Evolutionary conservation across 1,140 invertebrate genomes (phyloP).

Genomic region (Zophobas atratus): DNA sequence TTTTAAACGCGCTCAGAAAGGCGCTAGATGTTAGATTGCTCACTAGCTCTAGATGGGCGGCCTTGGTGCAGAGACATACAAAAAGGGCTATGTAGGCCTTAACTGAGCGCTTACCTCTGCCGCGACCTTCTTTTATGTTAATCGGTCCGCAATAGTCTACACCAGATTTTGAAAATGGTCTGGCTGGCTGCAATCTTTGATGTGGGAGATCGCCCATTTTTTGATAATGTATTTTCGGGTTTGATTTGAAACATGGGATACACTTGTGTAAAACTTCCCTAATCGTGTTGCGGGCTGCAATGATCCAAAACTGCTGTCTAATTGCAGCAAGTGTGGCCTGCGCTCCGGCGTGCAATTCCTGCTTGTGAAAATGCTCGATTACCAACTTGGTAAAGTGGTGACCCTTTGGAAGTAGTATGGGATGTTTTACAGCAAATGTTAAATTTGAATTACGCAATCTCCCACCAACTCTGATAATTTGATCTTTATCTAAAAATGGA

Average conservation of each 20-base stretch:
- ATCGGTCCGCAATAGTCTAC: conserved; percentile 63
- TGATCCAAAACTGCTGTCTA: conserved; percentile 53
- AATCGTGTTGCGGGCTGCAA: conserved; percentile 45
- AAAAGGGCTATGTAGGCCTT: conserved; percentile 59
- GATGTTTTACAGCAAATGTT: conserved; percentile 48
- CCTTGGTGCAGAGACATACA: conserved; percentile 53
- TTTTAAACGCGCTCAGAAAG: conserved; percentile 58
- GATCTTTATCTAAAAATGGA: conserved; percentile 56
- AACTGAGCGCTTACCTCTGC: conserved; percentile 52
- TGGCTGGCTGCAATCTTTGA: conserved; percentile 8
- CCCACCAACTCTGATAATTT: conserved; percentile 60
- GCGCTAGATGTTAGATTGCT: conserved; percentile 56
- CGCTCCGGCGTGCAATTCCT: conserved; percentile 58
- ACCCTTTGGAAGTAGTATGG: conserved; percentile 43
- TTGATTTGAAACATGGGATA: conserved; percentile 56
- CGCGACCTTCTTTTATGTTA: conserved; percentile 49
- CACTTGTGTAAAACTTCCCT: conserved; percentile 45
- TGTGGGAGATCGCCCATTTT: neutral
- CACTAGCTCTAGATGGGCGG: conserved; percentile 64
- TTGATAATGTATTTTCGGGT: conserved; percentile 15
- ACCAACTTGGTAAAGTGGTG: conserved; percentile 53
- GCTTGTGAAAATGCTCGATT: conserved; percentile 53
- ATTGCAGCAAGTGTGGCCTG: conserved; percentile 55
- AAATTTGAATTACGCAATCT: conserved; percentile 55
- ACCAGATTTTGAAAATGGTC: conserved; percentile 60